phyloP scores from a whole-genome alignment of 1,140 invertebrate species.

The Drosophila repletoides region DNA sequence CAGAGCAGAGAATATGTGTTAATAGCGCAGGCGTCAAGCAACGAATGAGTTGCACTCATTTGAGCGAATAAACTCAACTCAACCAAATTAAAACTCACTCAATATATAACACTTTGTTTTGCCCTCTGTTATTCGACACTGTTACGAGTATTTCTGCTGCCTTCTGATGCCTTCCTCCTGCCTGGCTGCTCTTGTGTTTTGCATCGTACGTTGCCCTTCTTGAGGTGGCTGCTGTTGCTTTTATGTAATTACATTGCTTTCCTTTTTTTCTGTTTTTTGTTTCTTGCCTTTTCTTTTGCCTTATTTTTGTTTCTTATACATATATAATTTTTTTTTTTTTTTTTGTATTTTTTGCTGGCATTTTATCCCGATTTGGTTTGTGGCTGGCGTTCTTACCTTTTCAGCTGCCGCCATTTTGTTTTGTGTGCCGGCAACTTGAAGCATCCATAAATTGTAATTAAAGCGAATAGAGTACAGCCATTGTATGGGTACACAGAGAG shows the following conservation, averaged over 20 bases:
- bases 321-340: conserved; percentile 7
- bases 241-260: conserved; percentile 66
- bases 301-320: background rate
- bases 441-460: conserved; percentile 78
- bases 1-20: background rate
- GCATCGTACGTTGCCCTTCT: conserved; percentile 52
- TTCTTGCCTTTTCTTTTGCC: background rate
- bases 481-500: background rate
- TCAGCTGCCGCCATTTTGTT: conserved; percentile 37
- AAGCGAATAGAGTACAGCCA: conserved; percentile 37
- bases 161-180: too few relatives aligned
- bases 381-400: conserved; percentile 41
- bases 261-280: background rate
- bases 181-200: conserved; percentile 26
- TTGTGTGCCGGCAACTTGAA: conserved; percentile 44
- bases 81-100: conserved; percentile 28
- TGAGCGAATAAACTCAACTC: background rate
- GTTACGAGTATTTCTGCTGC: background rate
- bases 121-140: background rate
- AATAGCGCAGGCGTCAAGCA: conserved; percentile 24
- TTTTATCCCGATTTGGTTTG: conserved; percentile 35
- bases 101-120: conserved; percentile 18
- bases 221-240: conserved; percentile 43
- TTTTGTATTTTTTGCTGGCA: conserved; percentile 21
- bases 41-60: too few relatives aligned